Evolutionary conservation across 1,140 invertebrate genomes (phyloP).

Genomic region (Calephelis virginiensis): DNA sequence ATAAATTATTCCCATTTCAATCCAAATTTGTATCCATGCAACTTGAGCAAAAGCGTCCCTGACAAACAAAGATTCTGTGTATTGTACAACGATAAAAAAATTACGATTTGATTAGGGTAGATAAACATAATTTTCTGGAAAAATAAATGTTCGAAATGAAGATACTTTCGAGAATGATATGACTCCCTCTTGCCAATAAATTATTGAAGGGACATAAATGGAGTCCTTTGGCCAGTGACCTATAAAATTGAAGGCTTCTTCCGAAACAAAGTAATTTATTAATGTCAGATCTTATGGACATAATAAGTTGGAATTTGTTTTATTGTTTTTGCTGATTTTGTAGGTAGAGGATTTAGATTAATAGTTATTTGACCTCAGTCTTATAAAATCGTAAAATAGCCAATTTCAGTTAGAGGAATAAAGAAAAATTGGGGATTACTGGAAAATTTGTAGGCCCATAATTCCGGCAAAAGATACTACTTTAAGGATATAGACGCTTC

Average conservation of each 20-base stretch:
- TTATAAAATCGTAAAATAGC: too few relatives aligned
- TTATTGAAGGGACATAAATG: conserved; percentile 23
- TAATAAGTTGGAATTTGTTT: neutral
- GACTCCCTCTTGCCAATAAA: conserved; percentile 22
- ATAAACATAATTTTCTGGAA: conserved; percentile 13
- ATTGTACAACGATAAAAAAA: conserved; percentile 1
- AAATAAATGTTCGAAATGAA: conserved; percentile 14
- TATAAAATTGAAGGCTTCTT: conserved; percentile 21
- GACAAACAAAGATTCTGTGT: neutral
- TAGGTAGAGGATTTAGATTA: too few relatives aligned
- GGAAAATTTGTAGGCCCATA: too few relatives aligned
- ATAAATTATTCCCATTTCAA: too few relatives aligned
- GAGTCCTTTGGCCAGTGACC: conserved; percentile 22
- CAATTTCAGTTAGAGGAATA: too few relatives aligned
- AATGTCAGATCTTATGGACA: neutral
- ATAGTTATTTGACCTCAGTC: too few relatives aligned
- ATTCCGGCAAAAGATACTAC: too few relatives aligned
- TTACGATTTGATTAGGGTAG: conserved; percentile 7
- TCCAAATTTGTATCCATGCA: too few relatives aligned
- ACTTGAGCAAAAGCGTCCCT: too few relatives aligned
- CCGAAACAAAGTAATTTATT: conserved; percentile 14
- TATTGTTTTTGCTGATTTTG: neutral
- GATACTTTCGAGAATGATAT: conserved; percentile 17
- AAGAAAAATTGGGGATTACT: too few relatives aligned
- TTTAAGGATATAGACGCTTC: too few relatives aligned